A percentile compares a stretch with the other conserved stretches of the same genome.
phyloP scores from a whole-genome alignment of 2,113 vertebrate genomes.

The Ciconia boyciana region DNA sequence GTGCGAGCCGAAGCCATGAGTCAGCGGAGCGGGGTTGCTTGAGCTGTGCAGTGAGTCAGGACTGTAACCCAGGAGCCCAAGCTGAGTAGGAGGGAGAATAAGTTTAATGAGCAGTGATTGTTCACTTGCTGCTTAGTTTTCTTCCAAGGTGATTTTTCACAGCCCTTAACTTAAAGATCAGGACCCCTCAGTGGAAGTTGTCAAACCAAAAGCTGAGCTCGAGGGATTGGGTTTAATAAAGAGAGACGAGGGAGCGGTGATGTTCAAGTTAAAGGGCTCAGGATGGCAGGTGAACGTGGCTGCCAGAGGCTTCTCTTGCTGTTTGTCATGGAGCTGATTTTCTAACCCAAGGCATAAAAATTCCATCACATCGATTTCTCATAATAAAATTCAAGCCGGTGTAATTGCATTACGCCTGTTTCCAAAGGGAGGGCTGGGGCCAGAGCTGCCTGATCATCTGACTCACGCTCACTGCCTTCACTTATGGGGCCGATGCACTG shows the following conservation, averaged over 20 bases:
- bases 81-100: constrained; percentile 50
- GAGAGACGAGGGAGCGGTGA: neutral
- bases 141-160: neutral
- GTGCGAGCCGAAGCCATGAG: constrained; percentile 4
- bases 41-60: constrained; percentile 21
- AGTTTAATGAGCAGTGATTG: constrained; percentile 31
- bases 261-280: neutral
- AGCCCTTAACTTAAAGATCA: neutral
- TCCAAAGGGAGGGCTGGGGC: neutral
- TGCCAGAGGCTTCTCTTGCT: neutral
- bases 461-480: fast-evolving
- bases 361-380: neutral
- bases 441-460: neutral
- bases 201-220: neutral
- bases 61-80: neutral
- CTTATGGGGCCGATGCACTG: fast-evolving
- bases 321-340: neutral
- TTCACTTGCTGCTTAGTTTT: constrained; percentile 14
- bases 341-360: neutral
- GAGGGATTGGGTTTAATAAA: neutral
- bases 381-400: neutral
- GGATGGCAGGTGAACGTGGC: neutral
- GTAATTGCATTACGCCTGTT: neutral
- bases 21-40: neutral
- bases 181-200: neutral